Evolutionary conservation across 2,888 invertebrate genomes (phyloP).

Genomic region (Agriopis leucophaearia): DNA sequence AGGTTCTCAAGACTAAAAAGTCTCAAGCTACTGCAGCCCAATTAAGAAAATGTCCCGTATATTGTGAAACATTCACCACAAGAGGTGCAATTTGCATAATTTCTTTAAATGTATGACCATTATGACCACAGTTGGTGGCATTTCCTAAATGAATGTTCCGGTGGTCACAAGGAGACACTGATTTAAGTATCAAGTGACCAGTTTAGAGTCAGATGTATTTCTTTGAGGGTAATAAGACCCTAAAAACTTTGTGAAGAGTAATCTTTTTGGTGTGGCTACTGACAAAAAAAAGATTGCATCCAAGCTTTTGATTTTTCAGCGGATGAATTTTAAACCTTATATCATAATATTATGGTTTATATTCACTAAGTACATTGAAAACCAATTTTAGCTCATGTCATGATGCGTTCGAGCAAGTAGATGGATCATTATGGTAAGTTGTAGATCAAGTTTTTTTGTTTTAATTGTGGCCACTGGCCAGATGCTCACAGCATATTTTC

Average conservation of each 20-base stretch:
- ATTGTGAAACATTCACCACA: constrained; percentile 22
- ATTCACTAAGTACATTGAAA: constrained; percentile 7
- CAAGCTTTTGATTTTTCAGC: constrained; percentile 7
- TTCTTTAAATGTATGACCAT: constrained; percentile 49
- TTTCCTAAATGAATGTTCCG: constrained; percentile 53
- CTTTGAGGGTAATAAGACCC: constrained; percentile 45
- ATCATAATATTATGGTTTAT: background rate
- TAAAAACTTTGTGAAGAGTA: constrained; percentile 47
- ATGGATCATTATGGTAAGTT: constrained; percentile 35
- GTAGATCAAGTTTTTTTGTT: constrained; percentile 30
- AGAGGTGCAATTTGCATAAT: constrained; percentile 40
- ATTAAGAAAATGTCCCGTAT: constrained; percentile 37
- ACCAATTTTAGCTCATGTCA: constrained; percentile 21
- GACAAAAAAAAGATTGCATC: constrained; percentile 46
- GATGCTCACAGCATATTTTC: constrained; percentile 27
- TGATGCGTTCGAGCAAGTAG: constrained; percentile 23
- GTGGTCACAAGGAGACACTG: constrained; percentile 51
- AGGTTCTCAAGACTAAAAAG: constrained; percentile 21
- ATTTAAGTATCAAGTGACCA: constrained; percentile 51
- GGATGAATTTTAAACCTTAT: constrained; percentile 18
- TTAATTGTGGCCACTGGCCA: constrained; percentile 27
- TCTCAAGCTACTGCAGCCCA: constrained; percentile 38
- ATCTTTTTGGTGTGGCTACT: constrained; percentile 56
- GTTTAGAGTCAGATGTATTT: constrained; percentile 50
- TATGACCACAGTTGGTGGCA: constrained; percentile 54